A percentile compares a stretch with the other conserved stretches of the same genome.
These are phyloP conservation scores for Dasysyrphus albostriatus DNA, from an alignment of 2,888 invertebrate species.

Conservation along the genomic window DNA sequence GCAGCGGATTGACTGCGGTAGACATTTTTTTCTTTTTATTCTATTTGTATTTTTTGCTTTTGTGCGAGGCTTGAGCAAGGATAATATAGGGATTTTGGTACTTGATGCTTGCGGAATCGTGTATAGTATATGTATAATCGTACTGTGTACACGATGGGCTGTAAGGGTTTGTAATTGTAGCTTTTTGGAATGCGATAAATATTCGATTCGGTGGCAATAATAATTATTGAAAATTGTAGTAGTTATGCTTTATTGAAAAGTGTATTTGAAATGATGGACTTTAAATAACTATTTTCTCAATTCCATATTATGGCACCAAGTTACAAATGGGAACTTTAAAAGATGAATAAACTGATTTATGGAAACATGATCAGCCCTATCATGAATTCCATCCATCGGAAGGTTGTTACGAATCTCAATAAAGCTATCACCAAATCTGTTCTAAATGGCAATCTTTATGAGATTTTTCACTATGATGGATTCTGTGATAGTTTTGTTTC, in stretches of 20 bases:
- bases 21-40: constrained; percentile 1
- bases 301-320: too few species aligned
- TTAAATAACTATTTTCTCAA: too few species aligned
- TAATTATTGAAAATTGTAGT: constrained; percentile 8
- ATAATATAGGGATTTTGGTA: constrained; percentile 1
- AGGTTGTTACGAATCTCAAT: too few species aligned
- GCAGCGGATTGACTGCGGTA: constrained; percentile 52
- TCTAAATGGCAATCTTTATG: too few species aligned
- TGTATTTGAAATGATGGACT: background rate
- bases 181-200: constrained; percentile 39
- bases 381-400: too few species aligned
- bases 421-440: too few species aligned
- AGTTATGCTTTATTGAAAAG: background rate
- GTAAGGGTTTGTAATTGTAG: constrained; percentile 21
- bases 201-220: constrained; percentile 5
- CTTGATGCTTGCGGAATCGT: background rate
- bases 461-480: too few species aligned
- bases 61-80: background rate
- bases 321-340: too few species aligned
- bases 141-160: background rate
- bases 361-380: too few species aligned
- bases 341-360: too few species aligned
- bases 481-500: too few species aligned
- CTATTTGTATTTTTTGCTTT: constrained; percentile 4
- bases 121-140: too few species aligned